Evolutionary conservation across 2,797 vertebrate genomes (phyloP), one percentile per base, ranked within the genome.

Genomic region (Tolypeutes matacus): DNA sequence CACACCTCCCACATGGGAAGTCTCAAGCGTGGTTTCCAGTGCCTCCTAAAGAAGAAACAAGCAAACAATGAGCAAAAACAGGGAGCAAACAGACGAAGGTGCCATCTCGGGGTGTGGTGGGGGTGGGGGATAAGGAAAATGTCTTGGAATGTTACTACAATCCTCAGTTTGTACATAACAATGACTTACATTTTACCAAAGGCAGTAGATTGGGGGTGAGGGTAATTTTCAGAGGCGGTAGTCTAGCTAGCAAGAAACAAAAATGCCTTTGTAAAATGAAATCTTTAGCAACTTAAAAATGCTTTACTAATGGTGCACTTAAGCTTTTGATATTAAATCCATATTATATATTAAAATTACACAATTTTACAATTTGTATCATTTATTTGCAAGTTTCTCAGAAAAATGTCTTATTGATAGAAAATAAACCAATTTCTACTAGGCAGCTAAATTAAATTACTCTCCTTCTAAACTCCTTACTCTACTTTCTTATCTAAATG

Each of bases 221-320:
- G 51, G 5, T 65, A 75, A 95, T 94, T 96, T 95, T 92, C 25
- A 70, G 34, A 73, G 31, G 69, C 56, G 15, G 17, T 91, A 83
- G 36, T 77, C 21, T 77, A 31, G 29, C 65, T 72, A 89, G 80
- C 34, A 93, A 69, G 13, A 93, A 92, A 92, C 29, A 95, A 92
- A 95, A 89, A 77, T 70, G 5, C 72, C 36, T 85, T 95, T 85
- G 75, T 73, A 93, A 88, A 96, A 64, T 65, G 27, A 94, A 93
- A 60, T 87, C 53, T 80, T 83, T 1, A 83, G 62, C 12, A 58
- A 88, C 51, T 97, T 85, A 46, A 65, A 85, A 51, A 75, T 87
- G 5, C 29, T 91, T 90, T 75, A 69, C 8, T 67, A 90, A 93
- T 90, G 70, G 8, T 81, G 14, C 4, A 53, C 11, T 89, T 86